Evolutionary conservation across 2,797 vertebrate genomes (phyloP).

Genomic region (Notamacropus eugenii): DNA sequence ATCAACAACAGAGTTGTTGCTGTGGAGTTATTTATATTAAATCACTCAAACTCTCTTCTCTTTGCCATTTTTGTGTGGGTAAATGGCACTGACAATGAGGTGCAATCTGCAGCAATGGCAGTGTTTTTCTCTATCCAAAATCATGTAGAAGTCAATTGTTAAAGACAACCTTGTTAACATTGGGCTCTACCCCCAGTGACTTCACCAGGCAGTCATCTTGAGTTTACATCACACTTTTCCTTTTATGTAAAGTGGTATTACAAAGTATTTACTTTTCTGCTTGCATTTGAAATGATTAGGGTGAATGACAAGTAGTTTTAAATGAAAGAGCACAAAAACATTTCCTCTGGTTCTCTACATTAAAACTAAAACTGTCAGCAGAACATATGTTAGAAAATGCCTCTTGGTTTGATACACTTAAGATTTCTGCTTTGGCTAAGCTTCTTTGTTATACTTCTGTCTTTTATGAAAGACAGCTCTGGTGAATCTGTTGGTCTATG

Average conservation of each 20-base stretch:
- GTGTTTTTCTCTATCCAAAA: background rate
- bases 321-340: background rate
- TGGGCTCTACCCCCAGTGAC: background rate
- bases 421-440: background rate
- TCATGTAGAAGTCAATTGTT: background rate
- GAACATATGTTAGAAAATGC: too few relatives aligned
- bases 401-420: background rate
- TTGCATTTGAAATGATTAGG: background rate
- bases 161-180: background rate
- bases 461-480: background rate
- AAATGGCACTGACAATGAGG: background rate
- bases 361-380: background rate
- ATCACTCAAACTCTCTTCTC: background rate
- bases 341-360: background rate
- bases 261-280: background rate
- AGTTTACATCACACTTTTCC: background rate
- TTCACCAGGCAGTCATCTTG: too few relatives aligned
- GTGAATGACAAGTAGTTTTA: background rate
- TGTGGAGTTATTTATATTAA: background rate
- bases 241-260: background rate
- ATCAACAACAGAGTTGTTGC: background rate
- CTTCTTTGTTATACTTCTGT: background rate
- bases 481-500: background rate
- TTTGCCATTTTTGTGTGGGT: background rate
- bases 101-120: background rate